These are phyloP conservation scores for Tylochromis polylepis DNA, from an alignment of 2,113 vertebrate species.

Conservation along the genomic window DNA sequence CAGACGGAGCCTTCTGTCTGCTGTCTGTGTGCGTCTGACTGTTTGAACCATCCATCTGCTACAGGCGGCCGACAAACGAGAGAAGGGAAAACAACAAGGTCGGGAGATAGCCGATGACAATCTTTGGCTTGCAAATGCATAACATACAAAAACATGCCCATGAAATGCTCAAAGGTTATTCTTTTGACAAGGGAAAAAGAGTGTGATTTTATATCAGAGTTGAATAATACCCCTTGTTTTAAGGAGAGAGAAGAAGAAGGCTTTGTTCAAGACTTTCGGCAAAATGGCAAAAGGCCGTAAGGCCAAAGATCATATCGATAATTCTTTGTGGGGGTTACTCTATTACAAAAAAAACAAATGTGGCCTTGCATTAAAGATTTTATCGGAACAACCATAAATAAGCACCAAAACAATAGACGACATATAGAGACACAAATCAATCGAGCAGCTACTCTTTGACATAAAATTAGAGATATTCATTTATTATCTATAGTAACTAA, in stretches of 20 bases:
- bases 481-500: background rate
- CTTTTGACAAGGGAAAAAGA: background rate
- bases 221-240: background rate
- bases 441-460: background rate
- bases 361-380: slow-evolving; percentile 3
- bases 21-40: slow-evolving; percentile 17
- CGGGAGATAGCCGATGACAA: background rate
- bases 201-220: background rate
- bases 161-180: background rate
- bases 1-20: slow-evolving; percentile 43
- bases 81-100: slow-evolving; percentile 2
- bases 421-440: background rate
- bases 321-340: background rate
- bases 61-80: background rate
- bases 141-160: background rate
- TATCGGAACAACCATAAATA: background rate
- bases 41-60: slow-evolving; percentile 51
- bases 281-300: slow-evolving; percentile 20
- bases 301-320: background rate
- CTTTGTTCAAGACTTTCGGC: background rate
- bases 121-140: slow-evolving; percentile 5
- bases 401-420: background rate
- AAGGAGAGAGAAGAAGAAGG: background rate
- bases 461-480: background rate
- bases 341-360: slow-evolving; percentile 19